Conservation (phyloP, 53 echinoderm and acorn worm species). For the Stichopus horrens region DNA sequence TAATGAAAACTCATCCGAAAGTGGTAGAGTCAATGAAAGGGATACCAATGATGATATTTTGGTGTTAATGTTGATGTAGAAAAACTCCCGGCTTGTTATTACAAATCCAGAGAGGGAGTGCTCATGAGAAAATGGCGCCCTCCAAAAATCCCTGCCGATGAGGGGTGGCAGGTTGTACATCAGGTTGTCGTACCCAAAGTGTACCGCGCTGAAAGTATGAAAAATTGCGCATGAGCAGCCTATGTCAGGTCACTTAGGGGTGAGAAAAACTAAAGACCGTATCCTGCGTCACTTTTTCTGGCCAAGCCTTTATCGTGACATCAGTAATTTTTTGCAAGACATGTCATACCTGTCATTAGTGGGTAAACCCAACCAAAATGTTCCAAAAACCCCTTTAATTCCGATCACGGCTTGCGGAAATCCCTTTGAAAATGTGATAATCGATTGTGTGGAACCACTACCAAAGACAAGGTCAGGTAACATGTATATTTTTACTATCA, state of each 20-base stretch:
- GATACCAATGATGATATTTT: not conserved
- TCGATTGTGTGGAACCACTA: conserved; percentile 59
- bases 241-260: conserved; percentile 64
- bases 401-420: conserved; percentile 44
- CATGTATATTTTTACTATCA: conserved; percentile 51
- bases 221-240: conserved; percentile 65
- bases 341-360: conserved; percentile 62
- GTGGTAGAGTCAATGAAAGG: not conserved
- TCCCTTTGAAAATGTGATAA: conserved; percentile 50
- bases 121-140: conserved; percentile 35
- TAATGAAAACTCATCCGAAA: not conserved
- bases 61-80: not conserved
- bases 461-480: conserved; percentile 55
- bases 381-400: conserved; percentile 32
- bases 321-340: conserved; percentile 63
- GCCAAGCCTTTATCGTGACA: conserved; percentile 57
- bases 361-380: conserved; percentile 44
- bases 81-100: conserved; percentile 18
- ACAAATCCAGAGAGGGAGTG: conserved; percentile 8
- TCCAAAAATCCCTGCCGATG: conserved; percentile 44
- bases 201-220: conserved; percentile 48
- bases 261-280: conserved; percentile 56
- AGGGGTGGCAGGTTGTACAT: conserved; percentile 53
- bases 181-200: conserved; percentile 55
- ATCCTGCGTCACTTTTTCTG: conserved; percentile 69